Evolutionary conservation across 2,113 vertebrate species (phyloP).

Genomic region (Limnothrissa miodon): DNA sequence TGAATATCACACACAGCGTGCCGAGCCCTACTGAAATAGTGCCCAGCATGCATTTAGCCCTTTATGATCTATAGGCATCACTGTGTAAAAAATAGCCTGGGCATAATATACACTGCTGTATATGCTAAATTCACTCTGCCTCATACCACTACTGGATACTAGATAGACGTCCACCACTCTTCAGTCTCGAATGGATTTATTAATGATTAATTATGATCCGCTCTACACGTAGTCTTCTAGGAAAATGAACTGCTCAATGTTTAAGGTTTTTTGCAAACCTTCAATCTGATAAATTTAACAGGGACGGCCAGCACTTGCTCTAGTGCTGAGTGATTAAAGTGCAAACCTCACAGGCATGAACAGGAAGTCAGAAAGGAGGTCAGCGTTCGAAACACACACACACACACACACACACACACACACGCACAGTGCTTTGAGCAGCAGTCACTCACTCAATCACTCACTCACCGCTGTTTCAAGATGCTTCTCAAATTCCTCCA

Average conservation of each 20-base stretch:
- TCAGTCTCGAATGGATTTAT: background rate
- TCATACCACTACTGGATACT: no score
- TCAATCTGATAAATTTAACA: background rate
- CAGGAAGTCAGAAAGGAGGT: constrained; percentile 12
- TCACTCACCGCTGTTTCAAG: constrained; percentile 83
- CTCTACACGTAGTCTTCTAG: background rate
- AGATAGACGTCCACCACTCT: no score
- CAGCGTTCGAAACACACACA: background rate
- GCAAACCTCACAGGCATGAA: background rate
- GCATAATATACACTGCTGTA: no score
- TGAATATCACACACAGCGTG: background rate
- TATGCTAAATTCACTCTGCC: no score
- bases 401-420: background rate
- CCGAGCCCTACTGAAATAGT: background rate
- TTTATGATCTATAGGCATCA: background rate
- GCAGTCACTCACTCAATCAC: no score
- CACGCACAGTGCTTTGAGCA: background rate
- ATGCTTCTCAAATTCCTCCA: constrained; percentile 93
- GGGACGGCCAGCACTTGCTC: background rate
- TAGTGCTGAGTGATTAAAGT: background rate
- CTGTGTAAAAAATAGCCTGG: no score
- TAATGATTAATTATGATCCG: background rate
- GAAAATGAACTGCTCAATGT: background rate
- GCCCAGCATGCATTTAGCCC: background rate
- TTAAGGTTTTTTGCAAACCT: background rate